These are phyloP conservation scores for Hephaestus fuliginosus DNA, from an alignment of 2,797 vertebrate genomes.

Conservation along the genomic window DNA sequence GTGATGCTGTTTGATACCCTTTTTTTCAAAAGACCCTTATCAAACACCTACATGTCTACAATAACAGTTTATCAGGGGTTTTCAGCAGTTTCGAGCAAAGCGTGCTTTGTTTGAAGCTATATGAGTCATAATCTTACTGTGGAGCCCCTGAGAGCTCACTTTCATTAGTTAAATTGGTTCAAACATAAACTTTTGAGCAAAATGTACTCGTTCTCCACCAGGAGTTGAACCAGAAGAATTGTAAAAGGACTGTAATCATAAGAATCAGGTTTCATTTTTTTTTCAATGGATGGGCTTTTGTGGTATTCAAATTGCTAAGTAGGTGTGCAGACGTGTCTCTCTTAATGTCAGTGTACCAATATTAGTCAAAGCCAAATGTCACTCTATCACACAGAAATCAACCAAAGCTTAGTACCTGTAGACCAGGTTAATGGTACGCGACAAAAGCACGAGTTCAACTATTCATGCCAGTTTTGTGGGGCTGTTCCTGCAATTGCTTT, in stretches of 20 bases:
- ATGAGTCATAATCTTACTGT: slow-evolving; percentile 51
- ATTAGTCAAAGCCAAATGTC: slow-evolving; percentile 53
- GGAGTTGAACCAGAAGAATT: neutral
- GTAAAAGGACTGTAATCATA: no score
- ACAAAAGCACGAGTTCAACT: neutral
- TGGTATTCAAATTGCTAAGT: slow-evolving; percentile 22
- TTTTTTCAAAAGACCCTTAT: slow-evolving; percentile 50
- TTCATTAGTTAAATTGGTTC: neutral
- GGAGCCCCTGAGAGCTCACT: neutral
- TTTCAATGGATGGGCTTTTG: neutral
- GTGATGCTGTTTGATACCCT: neutral
- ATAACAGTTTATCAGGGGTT: slow-evolving; percentile 23
- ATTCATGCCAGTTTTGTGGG: neutral
- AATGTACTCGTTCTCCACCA: neutral
- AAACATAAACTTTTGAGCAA: neutral
- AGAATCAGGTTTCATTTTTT: no score
- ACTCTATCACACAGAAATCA: neutral
- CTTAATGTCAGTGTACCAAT: neutral
- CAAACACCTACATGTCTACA: slow-evolving; percentile 20
- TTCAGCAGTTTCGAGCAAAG: slow-evolving; percentile 27
- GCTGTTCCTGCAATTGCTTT: neutral
- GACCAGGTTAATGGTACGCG: accelerated
- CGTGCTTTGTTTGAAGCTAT: neutral
- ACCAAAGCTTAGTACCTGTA: neutral
- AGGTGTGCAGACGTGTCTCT: neutral